Evolutionary conservation across 30 jellyfish, hydroid and myxozoan species (phyloP).

Genomic region (Aurelia sp.): DNA sequence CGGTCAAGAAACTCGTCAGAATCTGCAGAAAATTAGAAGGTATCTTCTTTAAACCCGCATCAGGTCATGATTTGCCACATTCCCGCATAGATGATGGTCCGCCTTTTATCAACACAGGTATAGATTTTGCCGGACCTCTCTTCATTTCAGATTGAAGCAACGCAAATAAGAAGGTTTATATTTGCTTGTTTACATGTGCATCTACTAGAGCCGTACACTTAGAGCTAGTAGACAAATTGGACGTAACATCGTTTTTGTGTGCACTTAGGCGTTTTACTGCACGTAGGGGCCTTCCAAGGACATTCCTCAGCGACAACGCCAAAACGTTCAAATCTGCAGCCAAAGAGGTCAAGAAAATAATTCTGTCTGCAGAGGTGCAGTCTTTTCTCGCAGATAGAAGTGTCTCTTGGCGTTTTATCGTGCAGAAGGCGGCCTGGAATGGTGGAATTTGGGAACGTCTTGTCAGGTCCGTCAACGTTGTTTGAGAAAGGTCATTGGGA

Average conservation of each 20-base stretch:
- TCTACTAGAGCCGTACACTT: no score
- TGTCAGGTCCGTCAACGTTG: no score
- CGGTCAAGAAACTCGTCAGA: not conserved
- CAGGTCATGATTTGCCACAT: constrained; percentile 16
- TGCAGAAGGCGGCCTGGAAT: not conserved
- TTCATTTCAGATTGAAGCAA: not conserved
- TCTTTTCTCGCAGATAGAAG: no score
- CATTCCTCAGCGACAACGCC: not conserved
- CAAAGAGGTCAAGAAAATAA: no score
- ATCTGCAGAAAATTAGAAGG: constrained; percentile 51
- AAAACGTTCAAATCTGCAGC: not conserved
- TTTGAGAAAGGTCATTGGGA: no score
- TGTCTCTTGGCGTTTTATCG: no score
- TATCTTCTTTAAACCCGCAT: constrained; percentile 40
- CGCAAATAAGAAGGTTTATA: no score
- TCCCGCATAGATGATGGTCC: constrained; percentile 15
- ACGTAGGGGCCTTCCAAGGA: not conserved
- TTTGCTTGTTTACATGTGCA: no score
- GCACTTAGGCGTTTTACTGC: constrained; percentile 9
- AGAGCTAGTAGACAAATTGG: no score
- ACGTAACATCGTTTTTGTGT: no score
- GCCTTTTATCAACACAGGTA: constrained; percentile 25
- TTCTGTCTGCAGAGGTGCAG: not conserved
- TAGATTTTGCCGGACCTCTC: constrained; percentile 59
- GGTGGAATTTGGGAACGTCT: no score